Evolutionary conservation across 2,113 vertebrate genomes (phyloP), one percentile per base, ranked within the genome.

Genomic region (Sander lucioperca): DNA sequence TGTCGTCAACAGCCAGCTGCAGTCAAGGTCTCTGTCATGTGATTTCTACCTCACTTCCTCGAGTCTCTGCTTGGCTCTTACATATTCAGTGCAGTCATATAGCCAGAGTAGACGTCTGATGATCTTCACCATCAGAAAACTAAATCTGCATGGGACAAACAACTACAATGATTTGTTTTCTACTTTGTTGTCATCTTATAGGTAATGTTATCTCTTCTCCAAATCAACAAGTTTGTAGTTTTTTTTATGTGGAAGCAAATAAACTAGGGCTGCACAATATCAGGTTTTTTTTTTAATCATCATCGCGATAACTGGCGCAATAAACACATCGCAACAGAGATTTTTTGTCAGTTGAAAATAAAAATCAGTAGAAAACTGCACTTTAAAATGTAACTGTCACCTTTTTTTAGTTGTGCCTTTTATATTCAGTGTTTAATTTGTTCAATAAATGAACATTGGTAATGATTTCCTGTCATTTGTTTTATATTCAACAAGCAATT

Each of bases 31-130:
- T 54, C 4, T 0, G 27, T 72, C 76, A 80, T 45, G 85, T 63
- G 81, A 87, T 61, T 23, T 19, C 18, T 39, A 33, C 62, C 6
- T 83, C 62, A 80, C 33, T 86, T 86, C 87, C 80, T 86, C n/a
- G 0, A 21, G 4, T 4, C 15, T 43, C 19, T 0, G 66, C 18
- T 43, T 30, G 1, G 0, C 1, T 23, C n/a, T 19, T 25, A 33
- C 21, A 6, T 10, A 5, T n/a, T 33, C 58, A 51, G 36, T 6
- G 11, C 3, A 50, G 30, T 45, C 36, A 25, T 57, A 45, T 3
- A 43, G 8, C n/a, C 9, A 4, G n/a, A 25, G 39, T 8, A n/a
- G 21, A 14, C 21, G 1, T 23, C 62, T 45, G 23, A 53, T 18
- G 30, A 47, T 3, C 43, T 11, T 43, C 51, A 13, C 21, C 47